phyloP scores from a whole-genome alignment of 2,113 vertebrate species.

The Rhea americana region DNA sequence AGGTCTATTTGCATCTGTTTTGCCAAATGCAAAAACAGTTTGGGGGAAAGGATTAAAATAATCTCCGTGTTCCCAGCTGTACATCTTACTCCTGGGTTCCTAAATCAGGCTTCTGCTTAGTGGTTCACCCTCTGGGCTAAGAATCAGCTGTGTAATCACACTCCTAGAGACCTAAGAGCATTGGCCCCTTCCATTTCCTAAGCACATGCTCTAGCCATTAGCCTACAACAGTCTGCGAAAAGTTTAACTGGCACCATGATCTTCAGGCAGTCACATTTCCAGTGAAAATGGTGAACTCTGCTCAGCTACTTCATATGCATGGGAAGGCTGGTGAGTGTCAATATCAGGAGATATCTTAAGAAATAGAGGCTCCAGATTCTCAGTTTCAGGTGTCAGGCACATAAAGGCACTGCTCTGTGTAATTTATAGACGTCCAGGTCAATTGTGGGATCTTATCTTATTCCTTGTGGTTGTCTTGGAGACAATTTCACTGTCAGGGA shows the following conservation, averaged over 20 bases:
- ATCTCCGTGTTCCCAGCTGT: not conserved
- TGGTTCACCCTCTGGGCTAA: not conserved
- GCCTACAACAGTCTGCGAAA: not conserved
- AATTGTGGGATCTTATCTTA: not conserved
- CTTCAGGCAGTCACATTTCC: not conserved
- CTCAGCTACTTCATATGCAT: not conserved
- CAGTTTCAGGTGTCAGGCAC: not conserved
- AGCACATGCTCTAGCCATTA: not conserved
- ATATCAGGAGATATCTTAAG: not conserved
- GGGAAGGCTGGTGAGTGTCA: not conserved
- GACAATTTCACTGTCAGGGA: not conserved
- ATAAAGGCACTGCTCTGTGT: not conserved
- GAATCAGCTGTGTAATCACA: not conserved
- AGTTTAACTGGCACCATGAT: not conserved
- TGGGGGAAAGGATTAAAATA: not conserved
- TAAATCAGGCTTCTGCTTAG: not conserved
- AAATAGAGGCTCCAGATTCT: not conserved
- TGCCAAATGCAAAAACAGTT: not conserved
- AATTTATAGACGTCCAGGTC: not conserved
- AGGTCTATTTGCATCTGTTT: not conserved
- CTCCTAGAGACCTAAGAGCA: not conserved
- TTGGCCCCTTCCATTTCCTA: not conserved
- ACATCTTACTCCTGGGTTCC: not conserved
- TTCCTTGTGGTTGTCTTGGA: not conserved
- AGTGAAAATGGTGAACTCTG: not conserved